Conservation (phyloP, 64 coral and sea anemone species). For the Montipora sp. region DNA sequence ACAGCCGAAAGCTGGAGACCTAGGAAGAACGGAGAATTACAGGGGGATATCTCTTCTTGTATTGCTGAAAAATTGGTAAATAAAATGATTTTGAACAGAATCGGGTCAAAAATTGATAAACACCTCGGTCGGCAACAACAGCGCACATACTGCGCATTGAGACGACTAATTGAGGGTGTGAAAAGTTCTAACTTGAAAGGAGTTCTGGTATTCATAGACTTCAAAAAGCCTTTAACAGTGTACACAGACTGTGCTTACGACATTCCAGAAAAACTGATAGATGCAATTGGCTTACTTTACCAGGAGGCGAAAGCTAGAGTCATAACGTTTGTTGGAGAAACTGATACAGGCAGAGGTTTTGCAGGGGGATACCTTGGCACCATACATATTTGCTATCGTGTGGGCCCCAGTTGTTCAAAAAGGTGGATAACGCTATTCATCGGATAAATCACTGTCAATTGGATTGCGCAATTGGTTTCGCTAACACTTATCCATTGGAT, state of each 20-base stretch:
- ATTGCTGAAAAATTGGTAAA: constrained; percentile 53
- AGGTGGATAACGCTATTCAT: no score
- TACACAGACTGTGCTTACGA: not conserved
- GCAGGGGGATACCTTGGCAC: no score
- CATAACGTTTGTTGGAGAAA: no score
- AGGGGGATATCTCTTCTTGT: constrained; percentile 58
- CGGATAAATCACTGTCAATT: no score
- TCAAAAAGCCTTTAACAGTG: constrained; percentile 40
- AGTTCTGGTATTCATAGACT: constrained; percentile 54
- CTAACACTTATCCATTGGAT: no score
- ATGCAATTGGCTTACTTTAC: not conserved
- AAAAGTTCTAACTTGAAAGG: not conserved
- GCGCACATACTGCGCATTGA: constrained; percentile 22
- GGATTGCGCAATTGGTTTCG: no score
- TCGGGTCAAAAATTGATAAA: constrained; percentile 5
- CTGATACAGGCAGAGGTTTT: no score
- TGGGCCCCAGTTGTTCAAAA: no score
- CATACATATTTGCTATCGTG: no score
- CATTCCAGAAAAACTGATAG: constrained; percentile 1
- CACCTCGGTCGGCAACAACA: constrained; percentile 28
- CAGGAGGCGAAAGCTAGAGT: no score
- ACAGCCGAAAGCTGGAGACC: constrained; percentile 67
- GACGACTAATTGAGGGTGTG: not conserved
- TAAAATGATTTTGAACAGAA: constrained; percentile 57
- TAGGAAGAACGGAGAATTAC: constrained; percentile 53